Base-by-base conservation (phyloP, 1,140 invertebrate genomes). In the Drosophila athabasca region DNA sequence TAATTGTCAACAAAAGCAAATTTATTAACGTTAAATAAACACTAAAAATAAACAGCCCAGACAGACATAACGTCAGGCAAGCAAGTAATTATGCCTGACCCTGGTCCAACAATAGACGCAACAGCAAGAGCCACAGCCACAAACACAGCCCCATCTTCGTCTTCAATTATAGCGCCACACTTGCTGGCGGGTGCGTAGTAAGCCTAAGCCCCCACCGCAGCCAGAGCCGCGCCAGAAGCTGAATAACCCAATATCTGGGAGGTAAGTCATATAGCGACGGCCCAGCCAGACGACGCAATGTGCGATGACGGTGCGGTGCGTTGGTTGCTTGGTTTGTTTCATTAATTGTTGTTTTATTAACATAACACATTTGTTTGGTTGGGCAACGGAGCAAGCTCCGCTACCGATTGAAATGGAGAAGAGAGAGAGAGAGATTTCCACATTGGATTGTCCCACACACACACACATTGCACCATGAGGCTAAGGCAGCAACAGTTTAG, bases 31-130 rank as follows among this genome's bases (percentile, higher is more conserved):
- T 66, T 82, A 76, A 81, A 62, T 58, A 85, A 87, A 82, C 62
- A 85, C 82, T 85, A 74, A 81, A 83, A 88, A 72, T 87, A 88
- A 82, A 57, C 52, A 39, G 29, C 26, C 46, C 44, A 26, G 24
- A 26, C 24, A 26, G 24, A 26, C 24, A 26, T 26, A 64, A 55
- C 60, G 48, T 64, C 62, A 46, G 62, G 48, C 78, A 39, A 55
- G 57, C 77, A 61, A 79, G 83, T 79, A 87, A 87, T 83, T 87
- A 87, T 87, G 83, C 83, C 88, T 87, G 83, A 88, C 83, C 83
- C 83, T 87, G 83, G 83, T 79, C 75, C 75, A 79, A 87, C 81
- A 85, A 85, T 78, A 85, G 77, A 52, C 72, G 54, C 39, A 68
- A 51, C 17, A 45, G 35, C 72, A 31, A 39, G 9, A 35, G 9